Conservation (phyloP, 2,113 vertebrate genomes). For the Pardalotus punctatus region DNA sequence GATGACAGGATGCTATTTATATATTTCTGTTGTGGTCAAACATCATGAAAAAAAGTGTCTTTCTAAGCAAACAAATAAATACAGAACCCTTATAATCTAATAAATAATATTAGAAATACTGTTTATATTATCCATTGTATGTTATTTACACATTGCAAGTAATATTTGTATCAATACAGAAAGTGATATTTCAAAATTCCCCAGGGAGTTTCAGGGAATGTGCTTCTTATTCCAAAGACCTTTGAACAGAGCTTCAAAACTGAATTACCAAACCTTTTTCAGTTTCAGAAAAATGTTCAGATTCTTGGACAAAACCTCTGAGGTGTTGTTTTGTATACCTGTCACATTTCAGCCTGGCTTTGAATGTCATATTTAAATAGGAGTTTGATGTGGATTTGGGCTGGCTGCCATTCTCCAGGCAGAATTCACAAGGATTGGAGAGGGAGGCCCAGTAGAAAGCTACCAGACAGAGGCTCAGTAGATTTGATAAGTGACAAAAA, state of each 20-base stretch:
- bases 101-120: not conserved
- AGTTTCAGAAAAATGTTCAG: not conserved
- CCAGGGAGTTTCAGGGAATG: not conserved
- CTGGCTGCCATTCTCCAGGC: not conserved
- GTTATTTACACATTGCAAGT: not conserved
- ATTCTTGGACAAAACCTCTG: not conserved
- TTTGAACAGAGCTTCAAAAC: not conserved
- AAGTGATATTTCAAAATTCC: not conserved
- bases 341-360: not conserved
- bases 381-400: not conserved
- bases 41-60: not conserved
- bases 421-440: not conserved
- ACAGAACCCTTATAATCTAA: not conserved
- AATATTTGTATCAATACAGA: not conserved
- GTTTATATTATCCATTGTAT: not conserved
- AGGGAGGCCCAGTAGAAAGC: not conserved
- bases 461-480: not conserved
- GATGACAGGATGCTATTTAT: not conserved
- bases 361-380: not conserved
- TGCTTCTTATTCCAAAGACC: not conserved
- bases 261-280: not conserved
- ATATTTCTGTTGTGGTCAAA: not conserved
- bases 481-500: not conserved
- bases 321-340: not conserved
- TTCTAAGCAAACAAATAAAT: not conserved